phyloP scores from a whole-genome alignment of 2,797 vertebrate species.

The Sebastes wilsoni region DNA sequence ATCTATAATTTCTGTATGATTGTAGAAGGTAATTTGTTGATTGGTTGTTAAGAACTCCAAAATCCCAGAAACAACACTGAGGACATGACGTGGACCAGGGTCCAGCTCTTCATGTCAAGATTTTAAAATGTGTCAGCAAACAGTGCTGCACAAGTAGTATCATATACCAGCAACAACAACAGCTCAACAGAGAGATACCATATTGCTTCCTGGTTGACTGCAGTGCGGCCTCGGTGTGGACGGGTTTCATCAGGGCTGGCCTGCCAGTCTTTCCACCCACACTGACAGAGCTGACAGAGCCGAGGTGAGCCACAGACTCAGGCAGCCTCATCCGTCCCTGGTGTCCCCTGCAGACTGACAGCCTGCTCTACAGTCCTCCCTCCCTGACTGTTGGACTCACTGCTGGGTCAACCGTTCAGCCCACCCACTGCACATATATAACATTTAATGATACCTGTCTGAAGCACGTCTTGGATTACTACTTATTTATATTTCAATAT shows the following conservation, averaged over 20 bases:
- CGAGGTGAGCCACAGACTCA: slow-evolving; percentile 9
- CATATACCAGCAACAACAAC: neutral
- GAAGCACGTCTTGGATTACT: neutral
- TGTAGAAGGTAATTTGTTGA: neutral
- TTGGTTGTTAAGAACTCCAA: neutral
- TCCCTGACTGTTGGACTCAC: neutral
- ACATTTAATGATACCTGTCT: neutral
- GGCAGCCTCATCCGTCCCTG: slow-evolving; percentile 9
- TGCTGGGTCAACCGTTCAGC: slow-evolving; percentile 21
- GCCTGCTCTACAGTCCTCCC: slow-evolving; percentile 2
- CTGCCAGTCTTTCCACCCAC: slow-evolving; percentile 27
- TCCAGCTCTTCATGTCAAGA: neutral
- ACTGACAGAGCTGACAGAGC: slow-evolving; percentile 33
- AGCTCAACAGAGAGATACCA: neutral
- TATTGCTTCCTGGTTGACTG: slow-evolving; percentile 21
- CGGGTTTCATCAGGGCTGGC: slow-evolving; percentile 10
- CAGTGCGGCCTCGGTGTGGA: slow-evolving; percentile 1
- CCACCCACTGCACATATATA: slow-evolving; percentile 42
- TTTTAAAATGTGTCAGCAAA: neutral
- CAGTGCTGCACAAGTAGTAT: neutral
- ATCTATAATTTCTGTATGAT: neutral
- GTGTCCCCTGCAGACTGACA: slow-evolving; percentile 31
- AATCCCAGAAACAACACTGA: neutral
- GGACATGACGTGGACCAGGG: neutral
- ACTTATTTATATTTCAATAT: neutral